Evolutionary conservation across 2,113 vertebrate genomes (phyloP).

Genomic region (Poeciliopsis occidentalis): DNA sequence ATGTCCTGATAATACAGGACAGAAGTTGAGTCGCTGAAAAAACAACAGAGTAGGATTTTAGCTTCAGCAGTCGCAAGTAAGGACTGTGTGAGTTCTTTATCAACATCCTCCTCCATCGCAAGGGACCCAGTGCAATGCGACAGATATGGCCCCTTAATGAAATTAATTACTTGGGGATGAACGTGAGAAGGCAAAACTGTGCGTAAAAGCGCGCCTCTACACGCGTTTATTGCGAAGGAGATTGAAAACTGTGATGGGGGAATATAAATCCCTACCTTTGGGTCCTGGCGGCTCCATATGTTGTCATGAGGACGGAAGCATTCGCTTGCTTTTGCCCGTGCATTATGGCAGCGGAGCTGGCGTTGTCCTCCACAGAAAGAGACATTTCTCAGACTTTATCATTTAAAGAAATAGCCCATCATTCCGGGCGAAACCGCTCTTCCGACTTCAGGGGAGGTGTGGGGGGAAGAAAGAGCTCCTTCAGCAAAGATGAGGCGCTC

Average conservation of each 20-base stretch:
- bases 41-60: not conserved
- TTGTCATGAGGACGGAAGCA: conserved; percentile 42
- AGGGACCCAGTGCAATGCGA: conserved; percentile 39
- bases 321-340: conserved; percentile 48
- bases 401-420: conserved; percentile 44
- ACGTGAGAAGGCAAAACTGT: not conserved
- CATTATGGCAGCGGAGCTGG: conserved; percentile 51
- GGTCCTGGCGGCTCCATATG: conserved; percentile 56
- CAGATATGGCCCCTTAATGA: conserved; percentile 25
- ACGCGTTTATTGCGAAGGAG: not conserved
- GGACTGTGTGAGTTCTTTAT: conserved; percentile 56
- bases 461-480: not conserved
- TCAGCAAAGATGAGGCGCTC: conserved; percentile 19
- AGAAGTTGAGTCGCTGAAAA: not conserved
- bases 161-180: not conserved
- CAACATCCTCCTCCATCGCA: conserved; percentile 42
- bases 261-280: conserved; percentile 55
- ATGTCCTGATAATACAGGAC: not conserved
- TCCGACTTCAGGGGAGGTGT: not conserved
- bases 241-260: not conserved
- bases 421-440: conserved; percentile 40
- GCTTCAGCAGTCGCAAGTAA: conserved; percentile 39
- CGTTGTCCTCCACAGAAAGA: conserved; percentile 44
- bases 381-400: conserved; percentile 65
- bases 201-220: not conserved